Base-by-base conservation (phyloP, 2,888 invertebrate species). In the Lepidochrysops patricia region DNA sequence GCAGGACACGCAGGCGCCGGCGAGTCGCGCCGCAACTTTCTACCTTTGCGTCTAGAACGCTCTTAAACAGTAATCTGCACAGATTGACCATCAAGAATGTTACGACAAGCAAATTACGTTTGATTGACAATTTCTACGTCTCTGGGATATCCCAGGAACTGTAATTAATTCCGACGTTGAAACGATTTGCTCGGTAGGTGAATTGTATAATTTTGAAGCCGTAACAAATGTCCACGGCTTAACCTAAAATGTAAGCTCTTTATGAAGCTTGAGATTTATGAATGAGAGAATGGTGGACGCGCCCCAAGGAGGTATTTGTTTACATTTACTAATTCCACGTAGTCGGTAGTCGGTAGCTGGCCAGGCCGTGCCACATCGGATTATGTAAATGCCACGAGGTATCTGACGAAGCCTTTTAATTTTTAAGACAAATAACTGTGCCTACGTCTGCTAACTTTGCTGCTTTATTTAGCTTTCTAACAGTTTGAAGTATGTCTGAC, bases 21-120 rank as follows among this genome's bases (percentile, higher is more conserved):
- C 65, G 72, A 80, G 89, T 86, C 88, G 88, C 88, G 88, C 79
- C 88, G 72, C 87, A 85, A 88, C 89, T 89, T 89, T 89, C 89
- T 89, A 89, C 89, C 77, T 74, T 79, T 75, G 79, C 80, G 85
- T 88, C 86, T 88, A 88, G 83, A 89, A 76, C 84, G 77, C 77
- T 84, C 79, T 84, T 86, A 85, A 84, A 84, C 87, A 74, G 86
- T 86, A 88, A 88, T 88, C 87, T 80, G 79, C 77, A 35, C 50
- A 77, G 86, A 85, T 87, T 87, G 88, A 87, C 85, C 84, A 80
- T 84, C 82, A 75, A 75, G 80, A 84, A 81, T 77, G 75, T 86
- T 84, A 83, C 84, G 81, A 84, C 84, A 80, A 72, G 81, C 77
- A 77, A 84, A 79, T 80, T 80, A 80, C 65, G 74, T 72, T 63